phyloP scores from a whole-genome alignment of 2,113 vertebrate species.

The Bubalus kerabau region DNA sequence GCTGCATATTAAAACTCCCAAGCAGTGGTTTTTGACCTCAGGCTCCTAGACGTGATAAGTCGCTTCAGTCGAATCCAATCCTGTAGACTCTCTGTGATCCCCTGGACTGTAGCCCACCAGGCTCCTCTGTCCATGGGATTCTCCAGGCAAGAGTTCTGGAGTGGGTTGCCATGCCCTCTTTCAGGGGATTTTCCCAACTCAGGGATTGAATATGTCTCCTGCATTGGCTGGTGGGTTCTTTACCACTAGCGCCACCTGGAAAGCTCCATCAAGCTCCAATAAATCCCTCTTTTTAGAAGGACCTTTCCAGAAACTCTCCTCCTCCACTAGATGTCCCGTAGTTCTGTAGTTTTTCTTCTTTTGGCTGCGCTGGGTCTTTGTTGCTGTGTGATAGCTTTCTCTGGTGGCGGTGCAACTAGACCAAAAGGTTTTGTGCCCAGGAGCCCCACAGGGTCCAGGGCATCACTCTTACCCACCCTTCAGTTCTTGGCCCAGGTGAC shows the following conservation, averaged over 20 bases:
- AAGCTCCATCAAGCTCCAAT: neutral
- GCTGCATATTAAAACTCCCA: neutral
- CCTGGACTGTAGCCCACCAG: neutral
- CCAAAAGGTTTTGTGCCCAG: neutral
- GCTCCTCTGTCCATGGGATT: neutral
- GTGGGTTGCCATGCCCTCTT: neutral
- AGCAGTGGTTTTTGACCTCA: neutral
- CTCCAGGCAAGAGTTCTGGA: neutral
- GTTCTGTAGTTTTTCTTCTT: neutral
- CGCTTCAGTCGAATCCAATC: neutral
- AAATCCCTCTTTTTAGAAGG: neutral
- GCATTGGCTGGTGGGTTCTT: neutral
- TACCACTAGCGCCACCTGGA: neutral
- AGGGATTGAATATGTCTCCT: neutral
- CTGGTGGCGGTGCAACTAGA: neutral
- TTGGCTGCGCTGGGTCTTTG: neutral
- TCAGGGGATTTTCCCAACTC: neutral
- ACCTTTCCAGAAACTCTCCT: too few species aligned
- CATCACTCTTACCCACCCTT: neutral
- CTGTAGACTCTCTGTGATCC: neutral
- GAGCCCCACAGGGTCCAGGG: neutral
- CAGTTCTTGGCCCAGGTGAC: neutral
- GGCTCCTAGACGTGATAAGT: neutral
- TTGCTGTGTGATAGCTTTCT: neutral
- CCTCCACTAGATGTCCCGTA: too few species aligned